phyloP scores from a whole-genome alignment of 2,113 vertebrate genomes.

The Noctilio leporinus region DNA sequence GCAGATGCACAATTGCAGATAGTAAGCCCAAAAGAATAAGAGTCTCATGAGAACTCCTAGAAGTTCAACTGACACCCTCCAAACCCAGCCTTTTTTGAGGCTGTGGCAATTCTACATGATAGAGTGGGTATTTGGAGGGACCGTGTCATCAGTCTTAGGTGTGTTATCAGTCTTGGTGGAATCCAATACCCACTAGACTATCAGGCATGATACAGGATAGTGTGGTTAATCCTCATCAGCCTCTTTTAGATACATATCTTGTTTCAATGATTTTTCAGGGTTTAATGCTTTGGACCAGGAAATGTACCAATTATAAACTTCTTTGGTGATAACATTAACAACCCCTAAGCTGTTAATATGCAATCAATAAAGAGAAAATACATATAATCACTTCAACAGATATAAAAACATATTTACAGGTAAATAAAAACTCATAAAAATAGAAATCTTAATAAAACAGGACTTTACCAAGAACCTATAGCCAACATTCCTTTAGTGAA shows the following conservation, averaged over 20 bases:
- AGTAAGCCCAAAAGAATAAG: background rate
- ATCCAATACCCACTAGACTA: background rate
- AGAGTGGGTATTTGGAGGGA: background rate
- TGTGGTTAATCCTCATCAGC: background rate
- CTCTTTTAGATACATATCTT: background rate
- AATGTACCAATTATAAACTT: background rate
- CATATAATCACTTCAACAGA: background rate
- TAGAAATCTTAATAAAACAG: background rate
- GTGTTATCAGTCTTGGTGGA: background rate
- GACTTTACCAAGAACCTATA: background rate
- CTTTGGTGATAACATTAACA: background rate
- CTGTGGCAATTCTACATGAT: background rate
- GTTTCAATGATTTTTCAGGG: background rate
- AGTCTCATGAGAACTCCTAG: background rate
- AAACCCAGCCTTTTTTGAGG: background rate
- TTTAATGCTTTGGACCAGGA: background rate
- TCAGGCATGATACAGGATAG: background rate
- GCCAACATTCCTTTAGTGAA: background rate
- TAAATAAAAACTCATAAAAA: slow-evolving; percentile 3
- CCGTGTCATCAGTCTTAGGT: background rate
- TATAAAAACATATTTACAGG: background rate
- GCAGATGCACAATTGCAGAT: slow-evolving; percentile 46
- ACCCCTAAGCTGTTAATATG: background rate
- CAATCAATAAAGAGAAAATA: background rate
- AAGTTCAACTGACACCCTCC: background rate